Evolutionary conservation across 2,797 vertebrate species (phyloP), one percentile per base, ranked within the genome.

Genomic region (Chrysocyon brachyurus): DNA sequence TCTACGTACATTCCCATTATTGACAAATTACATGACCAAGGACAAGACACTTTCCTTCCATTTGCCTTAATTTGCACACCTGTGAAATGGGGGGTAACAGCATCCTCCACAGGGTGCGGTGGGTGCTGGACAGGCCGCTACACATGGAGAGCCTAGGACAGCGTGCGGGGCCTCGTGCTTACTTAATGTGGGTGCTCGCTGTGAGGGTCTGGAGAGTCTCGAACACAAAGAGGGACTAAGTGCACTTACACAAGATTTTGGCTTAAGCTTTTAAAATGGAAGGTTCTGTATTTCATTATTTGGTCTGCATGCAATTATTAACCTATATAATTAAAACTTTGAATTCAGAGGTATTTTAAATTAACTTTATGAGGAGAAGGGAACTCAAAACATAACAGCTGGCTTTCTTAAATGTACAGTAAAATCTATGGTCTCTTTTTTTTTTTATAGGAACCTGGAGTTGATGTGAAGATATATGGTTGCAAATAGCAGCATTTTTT

Each of bases 341-440:
- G 33, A 83, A 14, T 26, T 59, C 46, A 33, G 14, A 87, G 24
- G 56, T 56, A 90, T 64, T 40, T 84, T 95, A 83, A 33, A 82
- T 63, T 87, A 90, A 90, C 33, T 91, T 90, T 70, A 75, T 31
- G 46, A 84, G 54, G 19, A 84, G 46, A 92, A 57, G 33, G n/a
- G 72, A 49, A 93, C 49, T 64, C 33, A 70, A 70, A 77, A 52
- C 26, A 83, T 46, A 59, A 70, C 28, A 57, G 49, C 56, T 64
- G 73, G 24, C 56, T 89, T 84, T 75, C 40, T 49, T 64, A 59
- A 73, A 54, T 49, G 59, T 79, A 83, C n/a, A 78, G 5, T 66
- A 64, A 64, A 91, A 91, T n/a, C 54, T 12, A 61, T 3, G 11
- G n/a, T 90, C n/a, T 82, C 68, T 40, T 40, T 46, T 91, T 46